Evolutionary conservation across 2,888 invertebrate species (phyloP), one percentile per base, ranked within the genome.

Genomic region (Ennomos fuscantarius): DNA sequence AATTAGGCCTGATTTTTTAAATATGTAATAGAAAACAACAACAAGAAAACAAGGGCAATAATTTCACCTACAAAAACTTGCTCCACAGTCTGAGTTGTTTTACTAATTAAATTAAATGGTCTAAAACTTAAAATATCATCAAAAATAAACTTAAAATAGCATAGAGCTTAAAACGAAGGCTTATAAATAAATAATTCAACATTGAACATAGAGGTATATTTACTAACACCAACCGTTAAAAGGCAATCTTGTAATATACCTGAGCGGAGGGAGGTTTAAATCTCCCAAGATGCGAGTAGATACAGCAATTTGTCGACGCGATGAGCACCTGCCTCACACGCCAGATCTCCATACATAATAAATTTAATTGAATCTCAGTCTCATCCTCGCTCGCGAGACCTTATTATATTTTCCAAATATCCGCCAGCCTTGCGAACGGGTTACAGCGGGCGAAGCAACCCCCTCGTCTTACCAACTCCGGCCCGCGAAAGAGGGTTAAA

Each of bases 281-380:
- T 74, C 74, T 77, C 67, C 58, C 62, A 68, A 72, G 72, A 72
- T 76, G 53, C 42, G 50, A 46, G 57, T 58, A 79, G 72, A 75
- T 74, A 75, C 68, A 77, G 74, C 81, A 89, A 89, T 87, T 89
- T 85, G 87, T 81, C 81, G 84, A 83, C 70, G 77, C 81, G 81
- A 84, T 81, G 87, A 88, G 82, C 87, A 85, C 85, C 84, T 83
- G 84, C 83, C 85, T 86, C 84, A 79, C 80, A 84, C 83, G 74
- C 76, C 74, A 81, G 87, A 90, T 90, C 87, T 90, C 86, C 91
- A 92, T 91, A 91, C 91, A 91, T 91, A 91, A 90, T 89, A 89
- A 89, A 91, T 89, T 89, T 90, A 90, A 91, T 91, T 89, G 90
- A 90, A 91, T 90, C 85, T 82, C 78, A 84, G 85, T 82, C 87